Percentiles rank a stretch among this genome's conserved stretches.
Evolutionary conservation across 2,888 invertebrate species (phyloP).

Genomic region (Parnassius apollo): DNA sequence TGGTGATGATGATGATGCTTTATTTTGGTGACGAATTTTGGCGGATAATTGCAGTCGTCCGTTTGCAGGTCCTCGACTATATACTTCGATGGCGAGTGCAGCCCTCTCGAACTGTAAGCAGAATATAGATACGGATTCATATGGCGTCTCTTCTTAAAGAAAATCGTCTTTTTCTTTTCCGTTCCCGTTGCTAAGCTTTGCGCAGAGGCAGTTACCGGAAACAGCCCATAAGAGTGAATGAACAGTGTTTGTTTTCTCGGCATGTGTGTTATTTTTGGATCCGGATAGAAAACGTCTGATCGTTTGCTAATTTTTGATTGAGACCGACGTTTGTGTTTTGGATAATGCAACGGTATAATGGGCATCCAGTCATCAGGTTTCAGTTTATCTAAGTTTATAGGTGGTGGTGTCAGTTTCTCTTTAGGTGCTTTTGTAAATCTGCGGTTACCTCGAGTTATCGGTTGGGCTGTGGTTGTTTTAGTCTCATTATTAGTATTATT

Average conservation of each 20-base stretch:
- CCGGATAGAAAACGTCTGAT: constrained; percentile 43
- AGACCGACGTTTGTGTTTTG: constrained; percentile 40
- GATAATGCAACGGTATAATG: constrained; percentile 64
- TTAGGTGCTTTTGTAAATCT: constrained; percentile 64
- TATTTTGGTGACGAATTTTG: constrained; percentile 63
- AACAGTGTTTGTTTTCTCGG: constrained; percentile 54
- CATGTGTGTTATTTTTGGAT: constrained; percentile 30
- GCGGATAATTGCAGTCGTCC: constrained; percentile 50
- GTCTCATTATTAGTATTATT: constrained; percentile 40
- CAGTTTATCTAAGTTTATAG: constrained; percentile 47
- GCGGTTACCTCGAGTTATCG: constrained; percentile 56
- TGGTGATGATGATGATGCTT: constrained; percentile 85
- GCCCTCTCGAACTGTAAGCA: constrained; percentile 56
- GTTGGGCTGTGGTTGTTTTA: constrained; percentile 37
- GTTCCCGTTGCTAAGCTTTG: constrained; percentile 37
- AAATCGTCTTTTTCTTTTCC: constrained; percentile 55
- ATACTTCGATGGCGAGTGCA: constrained; percentile 44
- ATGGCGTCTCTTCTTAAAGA: constrained; percentile 55
- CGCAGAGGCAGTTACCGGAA: constrained; percentile 48
- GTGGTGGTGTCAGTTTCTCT: constrained; percentile 48
- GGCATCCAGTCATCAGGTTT: constrained; percentile 73
- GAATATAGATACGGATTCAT: constrained; percentile 52
- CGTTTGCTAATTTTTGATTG: constrained; percentile 49
- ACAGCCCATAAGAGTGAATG: constrained; percentile 61
- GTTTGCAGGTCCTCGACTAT: constrained; percentile 50